A percentile compares a stretch with the other conserved stretches of the same genome.
phyloP scores from a whole-genome alignment of 1,140 invertebrate species.

The Hormaphis cornu region DNA sequence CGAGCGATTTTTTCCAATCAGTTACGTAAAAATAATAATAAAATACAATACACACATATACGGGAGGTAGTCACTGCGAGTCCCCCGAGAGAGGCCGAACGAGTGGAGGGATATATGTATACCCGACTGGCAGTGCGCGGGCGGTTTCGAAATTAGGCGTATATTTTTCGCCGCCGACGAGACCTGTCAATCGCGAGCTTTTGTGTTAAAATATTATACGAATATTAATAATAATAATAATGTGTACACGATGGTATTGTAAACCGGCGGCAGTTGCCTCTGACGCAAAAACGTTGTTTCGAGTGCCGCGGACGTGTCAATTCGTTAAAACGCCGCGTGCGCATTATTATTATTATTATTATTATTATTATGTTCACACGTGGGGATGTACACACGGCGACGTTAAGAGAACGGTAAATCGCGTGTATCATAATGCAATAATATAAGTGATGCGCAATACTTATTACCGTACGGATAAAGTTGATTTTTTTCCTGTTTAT shows the following conservation, averaged over 20 bases:
- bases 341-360: no score
- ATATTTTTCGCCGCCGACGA: neutral
- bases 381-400: neutral
- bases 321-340: slow-evolving; percentile 1
- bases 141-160: slow-evolving; percentile 14
- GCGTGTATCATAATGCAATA: no score
- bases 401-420: no score
- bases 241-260: neutral
- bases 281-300: slow-evolving; percentile 10
- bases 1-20: slow-evolving; percentile 27
- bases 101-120: neutral
- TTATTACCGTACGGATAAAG: no score
- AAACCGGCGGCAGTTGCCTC: neutral
- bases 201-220: neutral
- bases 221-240: neutral
- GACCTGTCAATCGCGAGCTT: slow-evolving; percentile 26
- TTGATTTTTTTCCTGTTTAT: no score
- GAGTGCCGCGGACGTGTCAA: slow-evolving; percentile 1
- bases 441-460: no score
- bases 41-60: neutral
- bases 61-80: neutral
- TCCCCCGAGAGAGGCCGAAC: neutral
- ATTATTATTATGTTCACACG: neutral
- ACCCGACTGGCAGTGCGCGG: neutral
- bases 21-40: slow-evolving; percentile 29